Evolutionary conservation across 2,888 invertebrate species (phyloP).

Genomic region (Lochmaea crataegi): DNA sequence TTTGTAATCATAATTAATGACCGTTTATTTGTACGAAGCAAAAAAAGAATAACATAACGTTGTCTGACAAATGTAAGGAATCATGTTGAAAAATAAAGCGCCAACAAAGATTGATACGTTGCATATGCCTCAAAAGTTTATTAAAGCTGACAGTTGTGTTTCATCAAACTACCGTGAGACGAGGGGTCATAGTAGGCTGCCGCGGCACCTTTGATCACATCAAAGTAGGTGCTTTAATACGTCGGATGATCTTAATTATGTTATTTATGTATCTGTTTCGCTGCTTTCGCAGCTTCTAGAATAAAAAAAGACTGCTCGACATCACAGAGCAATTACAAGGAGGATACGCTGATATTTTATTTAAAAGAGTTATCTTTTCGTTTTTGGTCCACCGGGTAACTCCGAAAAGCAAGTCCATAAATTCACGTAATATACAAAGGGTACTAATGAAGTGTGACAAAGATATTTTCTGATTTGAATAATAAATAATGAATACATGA

Average conservation of each 20-base stretch:
- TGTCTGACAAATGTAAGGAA: constrained; percentile 40
- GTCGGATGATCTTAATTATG: constrained; percentile 63
- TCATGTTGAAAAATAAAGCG: constrained; percentile 40
- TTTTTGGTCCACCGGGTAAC: background rate
- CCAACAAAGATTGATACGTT: constrained; percentile 41
- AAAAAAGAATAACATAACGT: constrained; percentile 35
- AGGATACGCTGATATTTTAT: background rate
- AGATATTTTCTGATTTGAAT: constrained; percentile 47
- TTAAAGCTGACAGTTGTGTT: constrained; percentile 43
- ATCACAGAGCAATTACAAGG: too few relatives aligned
- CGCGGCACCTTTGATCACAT: constrained; percentile 61
- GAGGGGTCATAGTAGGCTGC: constrained; percentile 34
- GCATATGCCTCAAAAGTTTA: constrained; percentile 41
- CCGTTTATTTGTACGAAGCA: constrained; percentile 36
- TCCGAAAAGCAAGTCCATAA: constrained; percentile 25
- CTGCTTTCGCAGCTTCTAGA: constrained; percentile 24
- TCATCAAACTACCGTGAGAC: constrained; percentile 41
- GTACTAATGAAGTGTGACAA: constrained; percentile 43
- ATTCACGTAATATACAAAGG: constrained; percentile 37
- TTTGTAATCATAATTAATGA: constrained; percentile 31
- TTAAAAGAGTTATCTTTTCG: background rate
- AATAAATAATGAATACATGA: constrained; percentile 62
- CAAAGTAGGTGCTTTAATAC: constrained; percentile 62
- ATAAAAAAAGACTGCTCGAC: too few relatives aligned
- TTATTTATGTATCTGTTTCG: constrained; percentile 62